phyloP scores from a whole-genome alignment of 1,140 invertebrate genomes.

The Yoshiicerus persimilis region DNA sequence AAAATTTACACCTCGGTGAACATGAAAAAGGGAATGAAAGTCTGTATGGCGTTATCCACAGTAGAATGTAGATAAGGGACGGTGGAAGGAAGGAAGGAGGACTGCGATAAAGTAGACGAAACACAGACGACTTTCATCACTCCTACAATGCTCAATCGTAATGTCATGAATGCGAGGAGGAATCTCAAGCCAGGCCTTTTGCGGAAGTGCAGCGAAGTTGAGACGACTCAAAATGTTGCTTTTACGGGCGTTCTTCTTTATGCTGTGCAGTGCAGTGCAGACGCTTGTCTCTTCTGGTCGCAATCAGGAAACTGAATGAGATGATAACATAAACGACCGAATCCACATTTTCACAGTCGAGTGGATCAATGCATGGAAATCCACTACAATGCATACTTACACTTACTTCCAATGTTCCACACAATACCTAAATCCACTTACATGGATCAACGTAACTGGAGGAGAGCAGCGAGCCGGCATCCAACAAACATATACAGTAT shows the following conservation, averaged over 20 bases:
- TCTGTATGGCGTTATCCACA: neutral
- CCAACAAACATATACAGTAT: no score
- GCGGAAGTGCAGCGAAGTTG: neutral
- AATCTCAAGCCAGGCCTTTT: neutral
- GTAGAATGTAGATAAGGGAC: neutral
- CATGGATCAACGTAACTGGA: neutral
- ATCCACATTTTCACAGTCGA: neutral
- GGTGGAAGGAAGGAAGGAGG: neutral
- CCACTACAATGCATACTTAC: neutral
- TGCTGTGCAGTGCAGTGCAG: neutral
- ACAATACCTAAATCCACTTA: neutral
- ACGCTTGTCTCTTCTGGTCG: neutral
- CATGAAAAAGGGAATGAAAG: neutral
- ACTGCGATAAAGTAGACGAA: neutral
- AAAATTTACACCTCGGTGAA: conserved; percentile 5
- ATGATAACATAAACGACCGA: neutral
- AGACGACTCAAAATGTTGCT: neutral
- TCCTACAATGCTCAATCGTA: neutral
- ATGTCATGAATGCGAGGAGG: neutral
- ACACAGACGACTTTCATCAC: neutral
- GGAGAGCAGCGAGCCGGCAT: no score
- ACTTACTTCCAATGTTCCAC: neutral
- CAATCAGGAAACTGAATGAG: neutral
- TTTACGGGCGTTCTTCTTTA: neutral
- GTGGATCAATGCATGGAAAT: neutral